Base-by-base conservation (phyloP, 2,888 invertebrate species). In the Agrotis ipsilon region DNA sequence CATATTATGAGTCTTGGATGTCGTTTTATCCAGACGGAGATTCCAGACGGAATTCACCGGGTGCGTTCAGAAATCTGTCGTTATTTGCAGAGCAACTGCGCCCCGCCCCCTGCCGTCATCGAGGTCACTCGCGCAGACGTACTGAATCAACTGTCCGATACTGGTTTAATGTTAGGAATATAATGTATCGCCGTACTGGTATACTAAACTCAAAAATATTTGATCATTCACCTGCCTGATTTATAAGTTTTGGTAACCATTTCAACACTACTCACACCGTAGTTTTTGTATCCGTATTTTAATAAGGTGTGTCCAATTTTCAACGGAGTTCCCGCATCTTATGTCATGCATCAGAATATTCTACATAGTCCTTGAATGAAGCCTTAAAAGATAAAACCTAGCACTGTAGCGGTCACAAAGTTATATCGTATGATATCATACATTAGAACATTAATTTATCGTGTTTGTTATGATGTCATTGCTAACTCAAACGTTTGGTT, bases 81-180 rank as follows among this genome's bases (percentile, higher is more conserved):
- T 87, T 91, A 88, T 90, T 88, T 88, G 90, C 87, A 88, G 88
- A 87, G 81, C 78, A 64, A 80, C 73, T 74, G 73, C 76, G 88
- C 88, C 89, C 89, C 92, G 87, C 92, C 89, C 90, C 90, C 90
- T 87, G 84, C 83, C 83, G 87, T 87, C 89, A 91, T 89, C 89
- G 90, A 91, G 92, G 92, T 90, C 92, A 92, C 84, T 84, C 88
- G 92, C 92, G 91, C 89, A 89, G 89, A 89, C 88, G 87, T 89
- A 88, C 86, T 84, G 79, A 76, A 81, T 87, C 85, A 83, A 86
- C 87, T 85, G 86, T 84, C 87, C 82, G 86, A 89, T 85, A 87
- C 80, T 86, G 84, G 83, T 84, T n/a, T 85, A 64, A 78, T 80
- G 78, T 87, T 85, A 80, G 82, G 86, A 84, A 85, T 87, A 86